Base-by-base conservation (phyloP, 1,140 invertebrate genomes). In the Monomorium pharaonis region DNA sequence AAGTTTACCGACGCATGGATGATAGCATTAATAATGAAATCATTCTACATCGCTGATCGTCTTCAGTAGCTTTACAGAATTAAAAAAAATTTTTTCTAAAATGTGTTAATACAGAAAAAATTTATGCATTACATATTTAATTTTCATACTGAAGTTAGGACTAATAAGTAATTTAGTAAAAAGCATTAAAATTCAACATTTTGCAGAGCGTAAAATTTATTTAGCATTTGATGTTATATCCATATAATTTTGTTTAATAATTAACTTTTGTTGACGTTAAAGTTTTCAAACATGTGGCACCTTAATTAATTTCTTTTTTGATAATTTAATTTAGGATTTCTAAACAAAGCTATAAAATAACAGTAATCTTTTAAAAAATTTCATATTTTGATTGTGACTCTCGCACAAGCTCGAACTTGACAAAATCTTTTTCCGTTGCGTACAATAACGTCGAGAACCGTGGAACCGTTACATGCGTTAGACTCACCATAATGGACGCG, bases 401-500 rank as follows among this genome's bases (percentile, higher is more conserved):
- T 37, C 14, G 33, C n/a, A 74, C 70, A 24, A 60, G 21, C 30
- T 54, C 16, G 5, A 18, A 42, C 67, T 58, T 44, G 67, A 47
- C 51, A n/a, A 44, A 83, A 83, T 83, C 65, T 83, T 83, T 72
- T 51, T 60, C 63, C 37, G 86, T 74, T 42, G 69, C 83, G 84
- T 47, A 85, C 85, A 89, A 90, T 89, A 90, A 89, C 70, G 76
- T 84, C 70, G 69, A 58, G 62, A 67, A 78, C n/a, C 75, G 81
- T 81, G 80, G 67, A 83, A 86, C 86, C 89, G 88, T 90, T 88
- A 88, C n/a, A 42, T 54, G 54, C 85, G 30, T 49, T 47, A 85
- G 83, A 77, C 74, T 89, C 62, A 44, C 77, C 37, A 86, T 88
- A 90, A 91, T 89, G 74, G 90, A 30, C 58, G 77, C 91, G 93